Percentiles rank a stretch among this genome's conserved stretches.
Evolutionary conservation across 2,113 vertebrate genomes (phyloP).

Genomic region (Dipodomys stephensi): DNA sequence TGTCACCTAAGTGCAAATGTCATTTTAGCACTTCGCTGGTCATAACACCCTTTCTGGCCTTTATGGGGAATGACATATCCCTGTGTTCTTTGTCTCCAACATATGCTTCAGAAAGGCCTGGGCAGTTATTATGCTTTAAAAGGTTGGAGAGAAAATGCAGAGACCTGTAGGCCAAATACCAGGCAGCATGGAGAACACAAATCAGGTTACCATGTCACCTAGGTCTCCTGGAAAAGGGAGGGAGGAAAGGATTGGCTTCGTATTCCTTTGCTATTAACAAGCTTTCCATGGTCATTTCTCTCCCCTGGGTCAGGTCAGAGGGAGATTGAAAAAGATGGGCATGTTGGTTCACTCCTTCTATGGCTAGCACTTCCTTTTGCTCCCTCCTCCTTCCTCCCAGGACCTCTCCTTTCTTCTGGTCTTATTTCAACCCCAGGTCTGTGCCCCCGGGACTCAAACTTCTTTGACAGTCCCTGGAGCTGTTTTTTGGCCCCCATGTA

Average conservation of each 20-base stretch:
- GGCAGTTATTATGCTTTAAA: slow-evolving; percentile 74
- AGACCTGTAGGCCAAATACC: slow-evolving; percentile 66
- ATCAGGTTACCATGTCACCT: slow-evolving; percentile 65
- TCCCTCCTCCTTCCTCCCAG: no score
- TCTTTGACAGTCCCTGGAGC: slow-evolving; percentile 32
- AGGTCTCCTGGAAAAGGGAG: slow-evolving; percentile 35
- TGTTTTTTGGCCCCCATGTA: not conserved
- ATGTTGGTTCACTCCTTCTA: not conserved
- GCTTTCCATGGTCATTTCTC: slow-evolving; percentile 34
- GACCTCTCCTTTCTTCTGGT: not conserved
- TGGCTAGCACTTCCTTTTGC: no score
- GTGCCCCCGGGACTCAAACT: not conserved
- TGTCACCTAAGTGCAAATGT: slow-evolving; percentile 81
- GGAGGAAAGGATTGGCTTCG: slow-evolving; percentile 49
- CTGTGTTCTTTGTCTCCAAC: slow-evolving; percentile 77
- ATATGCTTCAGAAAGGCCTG: slow-evolving; percentile 62
- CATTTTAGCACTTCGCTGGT: slow-evolving; percentile 81
- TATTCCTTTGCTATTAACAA: slow-evolving; percentile 54
- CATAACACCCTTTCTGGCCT: slow-evolving; percentile 80
- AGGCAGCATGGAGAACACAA: slow-evolving; percentile 57
- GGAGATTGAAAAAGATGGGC: not conserved
- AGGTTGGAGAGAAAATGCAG: slow-evolving; percentile 71
- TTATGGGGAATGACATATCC: slow-evolving; percentile 80
- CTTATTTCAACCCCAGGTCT: not conserved
- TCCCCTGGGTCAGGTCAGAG: slow-evolving; percentile 20